Base-by-base conservation (phyloP, 2,113 vertebrate species). In the Heteronetta atricapilla region DNA sequence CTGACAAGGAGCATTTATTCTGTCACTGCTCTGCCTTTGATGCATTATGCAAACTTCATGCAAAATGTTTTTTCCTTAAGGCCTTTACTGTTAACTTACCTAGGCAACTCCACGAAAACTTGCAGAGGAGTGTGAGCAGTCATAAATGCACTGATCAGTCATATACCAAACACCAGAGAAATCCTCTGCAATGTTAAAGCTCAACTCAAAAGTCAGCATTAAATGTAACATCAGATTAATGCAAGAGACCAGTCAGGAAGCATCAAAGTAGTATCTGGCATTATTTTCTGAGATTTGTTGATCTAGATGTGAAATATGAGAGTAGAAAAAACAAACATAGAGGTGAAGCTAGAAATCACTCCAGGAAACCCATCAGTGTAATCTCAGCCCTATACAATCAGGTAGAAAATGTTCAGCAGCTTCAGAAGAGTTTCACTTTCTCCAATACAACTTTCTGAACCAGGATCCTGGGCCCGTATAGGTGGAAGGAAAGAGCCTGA, bases 241-340 rank as follows among this genome's bases (percentile, higher is more conserved):
- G 56, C 64, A 72, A 34, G 31, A 82, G 50, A 64, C 40, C 29
- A 76, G 48, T 53, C 46, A 77, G 56, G 40, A 15, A 77, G 69
- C 63, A 78, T 66, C 31, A 69, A 76, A 89, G 40, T 74, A 74
- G 33, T 46, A 53, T 31, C 48, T 55, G 20, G 86, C 82, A 70
- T 91, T 89, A 55, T 70, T 44, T 55, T 73, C 69, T 90, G 62
- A 86, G 46, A 60, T 74, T 31, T 9, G 10, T 79, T 82, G 80
- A 90, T 95, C 70, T 60, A 93, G 74, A 53, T 70, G 25, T 72
- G 83, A 92, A 92, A 94, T 50, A 83, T 36, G 56, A 94, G 64
- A 82, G 28, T 60, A 85, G 36, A 52, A 79, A 76, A 76, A 40
- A 80, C 10, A 29, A 64, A 82, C 85, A 28, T 50, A 78, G 28